Percentiles rank a stretch among this genome's conserved stretches.
Evolutionary conservation across 2,797 vertebrate genomes (phyloP).

Genomic region (Chelmon rostratus): DNA sequence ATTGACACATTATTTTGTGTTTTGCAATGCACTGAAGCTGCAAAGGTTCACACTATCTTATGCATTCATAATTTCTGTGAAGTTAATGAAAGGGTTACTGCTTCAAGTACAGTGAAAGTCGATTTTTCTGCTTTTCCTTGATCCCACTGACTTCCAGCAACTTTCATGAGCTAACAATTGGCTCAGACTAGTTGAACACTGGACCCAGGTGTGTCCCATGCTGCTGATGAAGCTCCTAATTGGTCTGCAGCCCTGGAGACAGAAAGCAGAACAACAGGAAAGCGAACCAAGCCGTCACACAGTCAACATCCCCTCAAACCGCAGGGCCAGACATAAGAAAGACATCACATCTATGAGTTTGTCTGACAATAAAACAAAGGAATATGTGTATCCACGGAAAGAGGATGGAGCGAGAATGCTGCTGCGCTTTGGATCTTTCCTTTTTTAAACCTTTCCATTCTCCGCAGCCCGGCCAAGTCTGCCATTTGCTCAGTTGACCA

Average conservation of each 20-base stretch:
- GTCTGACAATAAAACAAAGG: neutral
- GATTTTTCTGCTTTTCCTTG: neutral
- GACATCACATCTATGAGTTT: slow-evolving; percentile 3
- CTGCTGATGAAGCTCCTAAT: no score
- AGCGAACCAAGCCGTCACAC: no score
- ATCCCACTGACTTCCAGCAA: slow-evolving; percentile 1
- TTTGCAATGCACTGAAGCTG: neutral
- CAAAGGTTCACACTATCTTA: neutral
- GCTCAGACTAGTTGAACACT: no score
- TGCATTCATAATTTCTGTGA: no score
- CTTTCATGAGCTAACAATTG: neutral
- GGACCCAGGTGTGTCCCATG: no score
- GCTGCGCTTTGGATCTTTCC: slow-evolving; percentile 2
- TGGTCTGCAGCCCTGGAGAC: no score
- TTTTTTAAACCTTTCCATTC: slow-evolving; percentile 45
- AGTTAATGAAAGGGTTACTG: neutral
- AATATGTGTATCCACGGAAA: slow-evolving; percentile 18
- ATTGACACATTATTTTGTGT: neutral
- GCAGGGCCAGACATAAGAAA: neutral
- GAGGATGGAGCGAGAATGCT: neutral
- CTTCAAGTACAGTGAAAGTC: neutral
- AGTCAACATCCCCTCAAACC: neutral
- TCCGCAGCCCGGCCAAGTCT: slow-evolving; percentile 41
- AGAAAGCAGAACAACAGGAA: no score
- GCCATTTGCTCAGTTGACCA: slow-evolving; percentile 72